Evolutionary conservation across 2,888 invertebrate species (phyloP).

Genomic region (Tenthredo notha): DNA sequence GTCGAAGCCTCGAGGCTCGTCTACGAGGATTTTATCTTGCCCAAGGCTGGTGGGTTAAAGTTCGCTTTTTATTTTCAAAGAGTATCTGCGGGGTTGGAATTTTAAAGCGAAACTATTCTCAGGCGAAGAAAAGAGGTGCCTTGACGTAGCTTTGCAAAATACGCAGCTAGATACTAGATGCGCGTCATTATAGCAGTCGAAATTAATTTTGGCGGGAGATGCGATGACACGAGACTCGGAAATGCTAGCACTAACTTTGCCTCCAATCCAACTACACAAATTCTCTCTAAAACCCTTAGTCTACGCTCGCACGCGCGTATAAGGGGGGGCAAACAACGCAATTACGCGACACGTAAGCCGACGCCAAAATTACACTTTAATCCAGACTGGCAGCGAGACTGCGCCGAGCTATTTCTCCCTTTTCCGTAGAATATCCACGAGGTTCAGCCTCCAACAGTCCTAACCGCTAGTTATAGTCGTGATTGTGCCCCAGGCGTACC

Average conservation of each 20-base stretch:
- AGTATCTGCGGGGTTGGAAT: neutral
- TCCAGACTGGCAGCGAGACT: slow-evolving; percentile 61
- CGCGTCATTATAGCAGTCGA: slow-evolving; percentile 64
- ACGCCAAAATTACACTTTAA: slow-evolving; percentile 74
- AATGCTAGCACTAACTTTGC: slow-evolving; percentile 68
- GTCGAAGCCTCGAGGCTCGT: slow-evolving; percentile 54
- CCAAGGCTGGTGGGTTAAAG: neutral
- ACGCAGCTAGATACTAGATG: slow-evolving; percentile 37
- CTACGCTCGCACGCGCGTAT: slow-evolving; percentile 56
- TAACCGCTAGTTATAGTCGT: slow-evolving; percentile 43
- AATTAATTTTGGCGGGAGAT: slow-evolving; percentile 69
- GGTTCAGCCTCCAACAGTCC: slow-evolving; percentile 30
- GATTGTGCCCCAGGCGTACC: slow-evolving; percentile 15
- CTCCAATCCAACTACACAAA: slow-evolving; percentile 73
- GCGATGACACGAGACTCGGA: slow-evolving; percentile 60
- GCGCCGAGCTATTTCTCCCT: slow-evolving; percentile 50
- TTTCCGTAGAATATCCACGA: slow-evolving; percentile 45
- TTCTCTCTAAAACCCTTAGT: slow-evolving; percentile 69
- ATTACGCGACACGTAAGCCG: slow-evolving; percentile 75
- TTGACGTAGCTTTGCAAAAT: neutral
- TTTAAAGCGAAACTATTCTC: neutral
- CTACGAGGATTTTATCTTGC: neutral
- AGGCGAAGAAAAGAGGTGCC: neutral
- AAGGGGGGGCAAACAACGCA: slow-evolving; percentile 72
- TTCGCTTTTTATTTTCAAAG: neutral